Percentiles rank a stretch among this genome's conserved stretches.
phyloP scores from a whole-genome alignment of 2,113 vertebrate genomes.

The Cyphomyrus plagiostoma region DNA sequence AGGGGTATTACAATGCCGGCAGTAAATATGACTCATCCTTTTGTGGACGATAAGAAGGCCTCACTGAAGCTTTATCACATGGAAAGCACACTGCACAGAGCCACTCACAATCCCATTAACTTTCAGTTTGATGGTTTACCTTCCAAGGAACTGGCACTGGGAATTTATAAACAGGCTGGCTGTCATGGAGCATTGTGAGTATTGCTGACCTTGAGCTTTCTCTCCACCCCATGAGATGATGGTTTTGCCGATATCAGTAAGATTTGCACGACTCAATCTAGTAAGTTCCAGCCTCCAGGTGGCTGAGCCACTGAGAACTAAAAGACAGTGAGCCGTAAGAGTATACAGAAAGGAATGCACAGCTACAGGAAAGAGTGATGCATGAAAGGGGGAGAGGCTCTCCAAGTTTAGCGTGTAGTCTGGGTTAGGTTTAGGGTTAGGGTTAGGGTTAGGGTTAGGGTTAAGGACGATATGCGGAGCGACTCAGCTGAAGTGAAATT shows the following conservation, averaged over 20 bases:
- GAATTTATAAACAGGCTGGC: neutral
- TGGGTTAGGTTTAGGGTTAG: neutral
- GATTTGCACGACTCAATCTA: neutral
- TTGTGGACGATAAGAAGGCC: neutral
- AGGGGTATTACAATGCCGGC: neutral
- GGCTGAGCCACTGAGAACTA: neutral
- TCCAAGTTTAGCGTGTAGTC: neutral
- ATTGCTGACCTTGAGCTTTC: neutral
- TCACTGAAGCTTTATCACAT: neutral
- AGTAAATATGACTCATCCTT: neutral
- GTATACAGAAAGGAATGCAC: neutral
- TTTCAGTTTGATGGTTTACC: neutral
- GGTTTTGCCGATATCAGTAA: neutral
- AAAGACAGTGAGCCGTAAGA: neutral
- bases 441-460: no score
- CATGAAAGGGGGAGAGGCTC: neutral
- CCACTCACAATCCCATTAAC: neutral
- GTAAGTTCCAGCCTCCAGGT: neutral
- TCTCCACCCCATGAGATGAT: neutral
- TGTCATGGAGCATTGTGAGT: neutral
- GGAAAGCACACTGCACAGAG: neutral
- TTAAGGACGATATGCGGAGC: neutral
- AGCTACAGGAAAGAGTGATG: neutral
- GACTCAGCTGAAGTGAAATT: neutral
- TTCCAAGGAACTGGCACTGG: neutral